Evolutionary conservation across 1,140 invertebrate species (phyloP).

Genomic region (Euwallacea fornicatus): DNA sequence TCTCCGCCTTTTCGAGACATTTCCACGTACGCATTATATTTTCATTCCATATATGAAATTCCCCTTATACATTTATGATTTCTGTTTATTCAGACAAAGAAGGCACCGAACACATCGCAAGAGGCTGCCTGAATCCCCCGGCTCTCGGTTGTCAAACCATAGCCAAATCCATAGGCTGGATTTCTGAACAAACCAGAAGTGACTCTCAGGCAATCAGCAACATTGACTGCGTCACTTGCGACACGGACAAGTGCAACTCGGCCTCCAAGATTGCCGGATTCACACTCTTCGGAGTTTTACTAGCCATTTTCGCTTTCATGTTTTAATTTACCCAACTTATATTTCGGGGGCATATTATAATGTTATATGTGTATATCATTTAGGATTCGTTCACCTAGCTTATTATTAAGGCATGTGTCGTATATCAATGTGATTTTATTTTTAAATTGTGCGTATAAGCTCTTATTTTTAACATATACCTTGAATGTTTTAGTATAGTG

Average conservation of each 20-base stretch:
- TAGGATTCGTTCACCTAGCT: too few species aligned
- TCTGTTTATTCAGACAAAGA: constrained; percentile 41
- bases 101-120: constrained; percentile 54
- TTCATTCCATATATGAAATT: too few species aligned
- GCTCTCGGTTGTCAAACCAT: constrained; percentile 48
- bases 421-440: too few species aligned
- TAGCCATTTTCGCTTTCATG: constrained; percentile 43
- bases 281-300: constrained; percentile 35
- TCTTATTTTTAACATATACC: too few species aligned
- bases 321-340: constrained; percentile 40
- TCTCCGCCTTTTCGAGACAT: too few species aligned
- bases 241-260: constrained; percentile 48
- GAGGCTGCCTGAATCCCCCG: constrained; percentile 48
- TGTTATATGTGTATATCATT: too few species aligned
- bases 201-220: constrained; percentile 33
- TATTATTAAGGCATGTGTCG: too few species aligned
- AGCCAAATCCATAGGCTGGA: constrained; percentile 50
- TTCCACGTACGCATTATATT: too few species aligned
- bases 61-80: not conserved
- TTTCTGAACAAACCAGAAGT: constrained; percentile 25
- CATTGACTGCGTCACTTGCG: constrained; percentile 44
- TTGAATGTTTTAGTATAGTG: too few species aligned
- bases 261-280: constrained; percentile 42
- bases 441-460: too few species aligned
- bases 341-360: too few species aligned